Base-by-base conservation (phyloP, 2,888 invertebrate species). In the Frankliniella intonsa region DNA sequence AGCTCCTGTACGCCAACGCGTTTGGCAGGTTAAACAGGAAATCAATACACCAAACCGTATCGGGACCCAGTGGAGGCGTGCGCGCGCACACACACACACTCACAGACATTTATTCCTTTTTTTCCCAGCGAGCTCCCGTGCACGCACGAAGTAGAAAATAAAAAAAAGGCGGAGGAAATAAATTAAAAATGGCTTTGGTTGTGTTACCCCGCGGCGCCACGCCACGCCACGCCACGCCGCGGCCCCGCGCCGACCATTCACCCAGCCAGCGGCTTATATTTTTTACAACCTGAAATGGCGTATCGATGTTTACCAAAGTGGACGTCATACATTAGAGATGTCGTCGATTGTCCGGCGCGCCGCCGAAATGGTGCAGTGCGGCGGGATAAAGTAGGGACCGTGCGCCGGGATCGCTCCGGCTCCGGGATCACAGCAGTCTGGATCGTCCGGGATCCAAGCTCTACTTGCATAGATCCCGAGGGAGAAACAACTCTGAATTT, bases 1-100 rank as follows among this genome's bases (percentile, higher is more conserved):
- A 38, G 38, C 25, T 8, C 22, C 69, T 76, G 69, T 76, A 76
- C 25, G 69, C 69, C 22, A 76, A 76, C 69, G 69, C 69, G 69
- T 76, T 76, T 76, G 69, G 69, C 69, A 76, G 69, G 69, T 76
- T 76, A 25, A 76, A 76, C 69, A 76, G 69, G 69, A 76, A 76
- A 76, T 76, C 69, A 76, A 76, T 76, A 76, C 69, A 22, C 69
- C 25, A 22, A 38, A 76, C 69, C 69, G 69, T 76, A 76, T 76
- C 69, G 69, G 25, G 25, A 76, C 12, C 25, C 69, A 22, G 55
- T 19, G 55, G 14, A 17, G 14, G 17, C 55, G 17, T 17, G 17
- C 55, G 12, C 69, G 22, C 69, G 3, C 22, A 76, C 69, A 76
- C 69, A 76, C 69, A 76, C 69, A 25, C 69, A 76, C 22, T 25